Evolutionary conservation across 2,113 vertebrate genomes (phyloP).

Genomic region (Stigmatopora nigra): DNA sequence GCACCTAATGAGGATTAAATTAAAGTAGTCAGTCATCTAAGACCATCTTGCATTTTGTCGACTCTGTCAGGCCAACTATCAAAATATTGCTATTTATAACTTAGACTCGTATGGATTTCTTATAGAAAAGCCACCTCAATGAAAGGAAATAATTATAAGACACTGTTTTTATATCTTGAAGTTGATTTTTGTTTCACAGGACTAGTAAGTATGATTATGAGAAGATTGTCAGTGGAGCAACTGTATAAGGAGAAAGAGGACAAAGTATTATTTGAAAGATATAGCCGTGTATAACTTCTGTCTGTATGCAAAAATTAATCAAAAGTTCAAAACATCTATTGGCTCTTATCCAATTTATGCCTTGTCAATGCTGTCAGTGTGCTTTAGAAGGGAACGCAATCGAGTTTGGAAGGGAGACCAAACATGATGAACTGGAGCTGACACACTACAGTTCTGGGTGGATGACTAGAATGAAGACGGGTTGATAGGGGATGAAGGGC

Average conservation of each 20-base stretch:
- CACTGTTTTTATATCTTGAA: background rate
- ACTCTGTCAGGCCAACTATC: no score
- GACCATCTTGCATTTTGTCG: no score
- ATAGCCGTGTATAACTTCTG: background rate
- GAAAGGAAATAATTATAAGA: no score
- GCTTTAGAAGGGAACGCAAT: slow-evolving; percentile 9
- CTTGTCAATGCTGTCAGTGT: slow-evolving; percentile 22
- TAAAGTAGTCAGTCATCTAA: no score
- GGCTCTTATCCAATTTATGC: slow-evolving; percentile 22
- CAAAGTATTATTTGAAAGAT: slow-evolving; percentile 10
- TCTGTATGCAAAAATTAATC: slow-evolving; percentile 25
- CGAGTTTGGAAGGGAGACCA: slow-evolving; percentile 22
- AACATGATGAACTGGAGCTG: slow-evolving; percentile 59
- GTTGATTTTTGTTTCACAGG: slow-evolving; percentile 29
- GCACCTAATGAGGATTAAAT: no score
- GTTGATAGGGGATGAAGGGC: slow-evolving; percentile 40
- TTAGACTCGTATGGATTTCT: no score
- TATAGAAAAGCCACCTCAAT: no score
- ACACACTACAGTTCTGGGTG: slow-evolving; percentile 63
- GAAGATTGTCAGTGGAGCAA: slow-evolving; percentile 23
- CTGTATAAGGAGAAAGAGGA: slow-evolving; percentile 7
- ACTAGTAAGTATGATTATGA: slow-evolving; percentile 19
- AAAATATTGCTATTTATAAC: no score
- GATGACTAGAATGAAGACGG: slow-evolving; percentile 51
- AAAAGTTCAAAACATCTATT: slow-evolving; percentile 18